A percentile compares a stretch with the other conserved stretches of the same genome.
phyloP scores from a whole-genome alignment of 1,140 invertebrate genomes.

The Drosophila aff. region DNA sequence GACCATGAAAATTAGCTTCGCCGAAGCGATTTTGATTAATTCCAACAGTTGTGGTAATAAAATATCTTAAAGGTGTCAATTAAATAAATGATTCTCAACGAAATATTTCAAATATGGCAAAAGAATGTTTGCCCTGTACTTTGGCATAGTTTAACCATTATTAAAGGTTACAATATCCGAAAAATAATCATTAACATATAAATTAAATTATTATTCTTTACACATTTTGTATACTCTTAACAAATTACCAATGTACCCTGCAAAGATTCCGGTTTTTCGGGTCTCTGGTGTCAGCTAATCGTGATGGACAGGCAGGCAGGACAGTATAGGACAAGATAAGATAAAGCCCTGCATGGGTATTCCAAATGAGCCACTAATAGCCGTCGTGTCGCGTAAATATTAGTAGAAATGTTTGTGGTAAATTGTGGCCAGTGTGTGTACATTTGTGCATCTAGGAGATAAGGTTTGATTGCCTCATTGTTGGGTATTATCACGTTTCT shows the following conservation, averaged over 20 bases:
- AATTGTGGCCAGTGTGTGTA: not conserved
- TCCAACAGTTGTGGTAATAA: not conserved
- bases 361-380: constrained; percentile 20
- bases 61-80: constrained; percentile 4
- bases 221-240: no score
- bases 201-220: no score
- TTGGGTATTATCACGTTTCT: constrained; percentile 28
- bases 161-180: no score
- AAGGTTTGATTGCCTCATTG: constrained; percentile 30
- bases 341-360: constrained; percentile 15
- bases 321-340: constrained; percentile 7
- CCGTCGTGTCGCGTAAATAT: constrained; percentile 13
- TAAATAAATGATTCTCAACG: not conserved
- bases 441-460: constrained; percentile 15
- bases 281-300: constrained; percentile 18
- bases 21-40: no score
- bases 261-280: not conserved
- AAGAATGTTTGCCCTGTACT: not conserved
- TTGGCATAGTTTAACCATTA: not conserved
- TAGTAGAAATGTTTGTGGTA: constrained; percentile 15
- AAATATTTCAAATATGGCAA: not conserved
- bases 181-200: no score
- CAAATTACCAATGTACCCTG: not conserved
- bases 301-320: constrained; percentile 5
- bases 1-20: not conserved